Evolutionary conservation across 1,140 invertebrate species (phyloP), one percentile per base, ranked within the genome.

Genomic region (Zaprionus kolodkinae): DNA sequence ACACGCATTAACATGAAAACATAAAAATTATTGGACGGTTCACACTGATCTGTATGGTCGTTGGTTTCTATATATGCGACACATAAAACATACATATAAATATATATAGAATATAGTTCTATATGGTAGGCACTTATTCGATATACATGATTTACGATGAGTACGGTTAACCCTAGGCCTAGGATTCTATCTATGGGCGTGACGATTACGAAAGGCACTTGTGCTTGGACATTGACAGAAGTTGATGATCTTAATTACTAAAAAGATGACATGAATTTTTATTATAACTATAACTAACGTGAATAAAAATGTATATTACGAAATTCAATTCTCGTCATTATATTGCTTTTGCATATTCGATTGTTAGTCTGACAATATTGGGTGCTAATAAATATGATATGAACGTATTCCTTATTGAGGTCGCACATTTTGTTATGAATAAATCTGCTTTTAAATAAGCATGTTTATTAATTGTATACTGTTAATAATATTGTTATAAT

Each of bases 1-100:
- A 81, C 81, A 85, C 48, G 68, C 78, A 25, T 79, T 55, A 30
- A 57, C 40, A 74, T 78, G 85, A 81, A 88, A 89, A 89, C 84
- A 87, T 77, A 88, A 78, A 90, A 83, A 71, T 79, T 81, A 91
- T 91, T 91, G 87, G 87, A 91, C 87, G 87, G 87, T 81, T 90
- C 70, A 87, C 87, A 91, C 87, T 91, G 87, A 86, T 87, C 71
- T 59, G 67, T 87, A 87, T 87, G 84, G 84, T 87, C 84, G 33
- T 76, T 83, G 33, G 15, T 70, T 81, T 60, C 80, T 81, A 80
- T 81, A 84, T 84, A 84, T 84, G 81, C 62, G 81, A 84, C 81
- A 77, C 76, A 78, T 79, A 78, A 65, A 68, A 78, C 81, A 84
- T 84, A 84, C 55, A 68, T 60, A 70, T 72, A 59, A 55, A 72